Base-by-base conservation (phyloP, 53 echinoderm and acorn worm genomes). In the Holothuria scabra region DNA sequence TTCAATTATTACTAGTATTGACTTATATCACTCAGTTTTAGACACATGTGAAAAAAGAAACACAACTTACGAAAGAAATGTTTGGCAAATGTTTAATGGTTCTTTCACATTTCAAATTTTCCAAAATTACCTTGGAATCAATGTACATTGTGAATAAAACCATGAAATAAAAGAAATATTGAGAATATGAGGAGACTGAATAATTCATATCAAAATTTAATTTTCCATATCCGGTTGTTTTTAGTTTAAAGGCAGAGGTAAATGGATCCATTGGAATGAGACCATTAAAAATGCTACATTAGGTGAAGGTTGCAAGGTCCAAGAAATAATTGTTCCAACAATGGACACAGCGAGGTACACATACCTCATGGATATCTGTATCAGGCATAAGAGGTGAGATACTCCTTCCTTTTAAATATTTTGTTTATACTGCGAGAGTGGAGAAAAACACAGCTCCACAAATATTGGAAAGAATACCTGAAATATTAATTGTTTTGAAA, bases 311-410 rank as follows among this genome's bases (percentile, higher is more conserved):
- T 85, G 86, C 64, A 99, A 99, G 64, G 91, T 91, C 0, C 94
- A 95, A 66, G 99, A 99, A 84, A 99, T 99, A 82, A 99, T 95
- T n/a, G 94, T 99, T 22, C 94, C 99, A 1, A 97, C 99, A 48
- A 94, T 99, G 94, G 99, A 99, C 86, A 99, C 99, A 19, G 99
- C 99, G 19, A 84, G 97, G 60, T 99, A 99, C 24, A 99, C 99
- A 9, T 95, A 95, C 68, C 99, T 95, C 30, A 92, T 99, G 94
- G 94, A 99, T 76, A 90, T 94, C 57, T 66, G 88, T 41, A 95
- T 99, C 81, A 99, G 92, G 64, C 92, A 94, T 59, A 81, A 94
- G 44, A 94, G 97, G 97, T 97, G 38, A 61, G 82, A 24, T 52
- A 18, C 18, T 16, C 52, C 18, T 52, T 8, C 38, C 44, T 26